These are phyloP conservation scores for Pogonognathellus flavescens DNA, from an alignment of 1,140 invertebrate species.

Conservation along the genomic window DNA sequence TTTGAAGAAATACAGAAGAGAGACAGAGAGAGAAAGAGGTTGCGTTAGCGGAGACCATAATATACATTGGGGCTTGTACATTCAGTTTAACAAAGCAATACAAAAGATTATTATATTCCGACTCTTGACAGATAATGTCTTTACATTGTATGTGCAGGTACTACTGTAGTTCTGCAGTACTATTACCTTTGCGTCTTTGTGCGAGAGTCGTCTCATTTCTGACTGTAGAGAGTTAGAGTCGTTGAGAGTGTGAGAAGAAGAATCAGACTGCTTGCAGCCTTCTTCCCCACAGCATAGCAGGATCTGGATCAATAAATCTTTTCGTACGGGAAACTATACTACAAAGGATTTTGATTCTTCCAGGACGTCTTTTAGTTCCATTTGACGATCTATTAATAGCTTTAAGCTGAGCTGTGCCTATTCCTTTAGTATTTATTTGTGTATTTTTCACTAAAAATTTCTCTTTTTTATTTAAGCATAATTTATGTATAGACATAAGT, in stretches of 20 bases:
- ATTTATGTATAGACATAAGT: too few relatives aligned
- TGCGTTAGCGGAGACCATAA: too few relatives aligned
- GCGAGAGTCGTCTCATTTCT: neutral
- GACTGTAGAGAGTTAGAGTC: constrained; percentile 6
- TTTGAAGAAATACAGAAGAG: too few relatives aligned
- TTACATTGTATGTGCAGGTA: neutral
- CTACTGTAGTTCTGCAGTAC: neutral
- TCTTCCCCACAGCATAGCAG: too few relatives aligned
- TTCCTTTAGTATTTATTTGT: too few relatives aligned
- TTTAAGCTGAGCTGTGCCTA: neutral
- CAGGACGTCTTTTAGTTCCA: neutral
- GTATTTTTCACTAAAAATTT: too few relatives aligned
- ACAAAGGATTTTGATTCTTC: neutral
- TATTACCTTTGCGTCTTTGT: neutral
- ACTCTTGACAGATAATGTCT: neutral
- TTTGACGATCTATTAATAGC: neutral
- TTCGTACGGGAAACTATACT: neutral
- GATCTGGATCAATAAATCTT: constrained; percentile 60
- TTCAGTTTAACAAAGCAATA: too few relatives aligned
- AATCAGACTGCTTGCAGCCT: neutral
- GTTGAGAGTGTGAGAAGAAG: constrained; percentile 18
- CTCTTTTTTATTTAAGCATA: too few relatives aligned
- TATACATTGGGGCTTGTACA: too few relatives aligned
- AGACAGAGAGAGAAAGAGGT: too few relatives aligned
- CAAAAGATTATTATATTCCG: neutral